Base-by-base conservation (phyloP, 2,113 vertebrate species). In the Gasterosteus nipponicus region DNA sequence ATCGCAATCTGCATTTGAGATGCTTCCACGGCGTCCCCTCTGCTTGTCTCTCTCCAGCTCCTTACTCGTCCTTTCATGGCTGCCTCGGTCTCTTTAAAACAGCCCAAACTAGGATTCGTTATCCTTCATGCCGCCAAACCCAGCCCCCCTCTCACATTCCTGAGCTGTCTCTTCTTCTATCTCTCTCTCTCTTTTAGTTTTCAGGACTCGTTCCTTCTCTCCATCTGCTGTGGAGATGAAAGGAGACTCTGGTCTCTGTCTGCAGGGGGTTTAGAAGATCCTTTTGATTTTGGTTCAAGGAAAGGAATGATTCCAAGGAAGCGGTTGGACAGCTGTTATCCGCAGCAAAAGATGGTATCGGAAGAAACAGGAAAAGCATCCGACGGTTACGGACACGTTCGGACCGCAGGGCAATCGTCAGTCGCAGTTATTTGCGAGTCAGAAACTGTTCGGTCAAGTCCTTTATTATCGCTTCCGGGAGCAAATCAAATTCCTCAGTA, bases 201-300 rank as follows among this genome's bases (percentile, higher is more conserved):
- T 53, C 51, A n/a, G 73, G 69, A 4, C 73, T 66, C 19, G 18
- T 57, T 83, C 35, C n/a, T 44, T 57, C 70, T 78, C 59, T 74
- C 58, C 65, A 49, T 86, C 80, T 85, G 77, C 80, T 70, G 19
- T 53, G 42, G 56, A 75, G 83, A 86, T 83, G 71, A 88, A 84
- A 86, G 58, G 39, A 46, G 62, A 41, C 64, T 80, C 69, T 66
- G 78, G 59, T 84, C 61, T 85, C 63, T 73, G 61, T 89, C 88
- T 84, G 78, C 71, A 69, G 87, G 85, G 51, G 84, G 80, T 71
- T 87, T 86, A 67, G 87, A 81, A 47, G 33, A 73, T 58, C 67
- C 75, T 75, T 79, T 76, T 75, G 72, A 86, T 82, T 88, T 16
- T 10, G 7, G 61, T 70, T 87, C 58, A 78, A 74, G 78, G 64